Conservation (phyloP, 64 coral and sea anemone genomes). For the Cladopsammia gracilis region DNA sequence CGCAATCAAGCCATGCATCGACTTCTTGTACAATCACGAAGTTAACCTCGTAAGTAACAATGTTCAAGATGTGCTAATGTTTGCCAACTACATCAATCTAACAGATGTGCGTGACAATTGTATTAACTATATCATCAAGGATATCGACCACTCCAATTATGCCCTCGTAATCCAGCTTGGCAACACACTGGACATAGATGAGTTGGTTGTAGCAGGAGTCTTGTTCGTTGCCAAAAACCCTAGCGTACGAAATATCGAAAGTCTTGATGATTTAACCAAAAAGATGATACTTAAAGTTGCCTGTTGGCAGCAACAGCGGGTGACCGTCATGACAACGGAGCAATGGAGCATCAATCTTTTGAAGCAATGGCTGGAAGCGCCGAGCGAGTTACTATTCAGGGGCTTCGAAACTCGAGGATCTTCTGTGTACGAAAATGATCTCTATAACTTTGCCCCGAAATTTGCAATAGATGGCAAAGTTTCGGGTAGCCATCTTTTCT, state of each 20-base stretch:
- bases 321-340: background rate
- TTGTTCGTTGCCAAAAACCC: background rate
- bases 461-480: background rate
- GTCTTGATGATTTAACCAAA: constrained; percentile 1
- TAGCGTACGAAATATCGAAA: background rate
- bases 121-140: background rate
- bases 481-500: background rate
- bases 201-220: constrained; percentile 12
- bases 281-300: constrained; percentile 28
- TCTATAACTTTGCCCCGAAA: background rate
- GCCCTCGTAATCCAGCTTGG: background rate
- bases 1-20: constrained; percentile 36
- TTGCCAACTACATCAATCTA: constrained; percentile 38
- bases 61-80: constrained; percentile 34
- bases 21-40: background rate
- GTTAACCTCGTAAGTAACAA: background rate
- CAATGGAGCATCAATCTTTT: constrained; percentile 8
- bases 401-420: constrained; percentile 20
- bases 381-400: background rate
- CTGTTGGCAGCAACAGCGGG: background rate
- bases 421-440: background rate
- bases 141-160: constrained; percentile 20
- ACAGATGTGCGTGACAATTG: constrained; percentile 28
- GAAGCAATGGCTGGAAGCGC: background rate
- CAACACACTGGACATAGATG: background rate